Evolutionary conservation across 2,797 vertebrate species (phyloP), one percentile per base, ranked within the genome.

Genomic region (Poeciliopsis turneri): DNA sequence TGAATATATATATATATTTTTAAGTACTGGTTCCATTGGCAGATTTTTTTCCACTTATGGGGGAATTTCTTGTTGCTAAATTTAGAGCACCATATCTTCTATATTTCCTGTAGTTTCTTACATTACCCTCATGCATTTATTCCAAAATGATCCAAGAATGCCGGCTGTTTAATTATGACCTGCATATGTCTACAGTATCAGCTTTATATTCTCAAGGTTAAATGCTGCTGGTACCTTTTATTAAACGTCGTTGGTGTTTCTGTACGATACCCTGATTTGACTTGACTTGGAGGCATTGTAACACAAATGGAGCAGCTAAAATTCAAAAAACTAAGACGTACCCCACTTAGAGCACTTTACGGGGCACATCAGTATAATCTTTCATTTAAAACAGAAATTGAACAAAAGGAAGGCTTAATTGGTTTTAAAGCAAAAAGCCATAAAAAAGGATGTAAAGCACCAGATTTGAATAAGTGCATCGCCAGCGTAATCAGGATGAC

Each of bases 401-500:
- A 59, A 59, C 57, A 13, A 59, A 59, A 59, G 2, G 12, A 33
- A 18, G 4, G 5, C 13, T 61, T 28, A 18, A 61, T 30, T 61
- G 28, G 57, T 16, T 61, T 61, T 64, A 18, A 43, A 47, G 46
- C 8, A 74, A 72, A 78, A 74, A 20, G 9, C 49, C 20, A 41
- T 13, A 53, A 53, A 74, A 36, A 28, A 45, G 25, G 71, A 80
- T 78, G 15, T 78, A 76, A 51, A 78, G 53, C 74, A 80, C 46
- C 25, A 78, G 69, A 66, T 77, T 73, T 39, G 70, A 78, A 78
- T 72, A 74, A 86, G 49, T 69, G 66, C 55, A 16, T 30, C 5
- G 33, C 71, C 77, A 64, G 57, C 70, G 46, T 87, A 80, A 88
- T 84, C 86, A 76, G 76, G 84, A 74, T 13, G 39, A 41, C 72